Evolutionary conservation across 2,888 invertebrate species (phyloP).

Genomic region (Machimus atricapillus): DNA sequence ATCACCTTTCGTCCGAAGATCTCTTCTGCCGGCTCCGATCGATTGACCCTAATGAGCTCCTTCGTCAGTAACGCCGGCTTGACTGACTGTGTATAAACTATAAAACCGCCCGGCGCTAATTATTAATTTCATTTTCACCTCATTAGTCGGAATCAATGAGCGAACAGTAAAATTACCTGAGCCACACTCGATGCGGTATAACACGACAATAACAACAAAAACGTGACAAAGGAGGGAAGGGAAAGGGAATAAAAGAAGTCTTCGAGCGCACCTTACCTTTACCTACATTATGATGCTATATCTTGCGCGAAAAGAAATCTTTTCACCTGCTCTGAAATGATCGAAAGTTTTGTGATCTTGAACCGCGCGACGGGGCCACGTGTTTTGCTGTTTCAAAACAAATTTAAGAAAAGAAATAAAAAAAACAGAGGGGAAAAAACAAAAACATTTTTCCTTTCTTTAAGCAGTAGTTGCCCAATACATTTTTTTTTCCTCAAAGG

Average conservation of each 20-base stretch:
- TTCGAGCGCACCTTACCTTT: not conserved
- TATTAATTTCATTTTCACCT: slow-evolving; percentile 7
- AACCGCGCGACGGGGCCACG: not conserved
- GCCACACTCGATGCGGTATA: not conserved
- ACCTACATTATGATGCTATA: not conserved
- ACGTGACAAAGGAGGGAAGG: not conserved
- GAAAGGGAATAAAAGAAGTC: not conserved
- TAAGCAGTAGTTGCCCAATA: not conserved
- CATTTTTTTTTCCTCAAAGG: not conserved
- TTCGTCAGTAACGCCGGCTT: not conserved
- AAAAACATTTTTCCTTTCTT: not conserved
- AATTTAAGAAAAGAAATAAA: not conserved
- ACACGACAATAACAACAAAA: not conserved
- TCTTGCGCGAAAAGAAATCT: not conserved
- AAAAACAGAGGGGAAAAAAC: not conserved
- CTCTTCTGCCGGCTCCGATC: not conserved
- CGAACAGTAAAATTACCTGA: slow-evolving; percentile 10
- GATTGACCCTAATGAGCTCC: slow-evolving; percentile 25
- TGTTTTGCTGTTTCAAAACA: not conserved
- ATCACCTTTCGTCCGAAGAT: not conserved
- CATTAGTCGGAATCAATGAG: slow-evolving; percentile 10
- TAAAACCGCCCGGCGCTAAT: not conserved
- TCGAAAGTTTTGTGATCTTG: slow-evolving; percentile 39
- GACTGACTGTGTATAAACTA: not conserved
- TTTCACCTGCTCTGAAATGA: slow-evolving; percentile 31